Evolutionary conservation across 2,888 invertebrate species (phyloP).

Genomic region (Ernsta delagoae): DNA sequence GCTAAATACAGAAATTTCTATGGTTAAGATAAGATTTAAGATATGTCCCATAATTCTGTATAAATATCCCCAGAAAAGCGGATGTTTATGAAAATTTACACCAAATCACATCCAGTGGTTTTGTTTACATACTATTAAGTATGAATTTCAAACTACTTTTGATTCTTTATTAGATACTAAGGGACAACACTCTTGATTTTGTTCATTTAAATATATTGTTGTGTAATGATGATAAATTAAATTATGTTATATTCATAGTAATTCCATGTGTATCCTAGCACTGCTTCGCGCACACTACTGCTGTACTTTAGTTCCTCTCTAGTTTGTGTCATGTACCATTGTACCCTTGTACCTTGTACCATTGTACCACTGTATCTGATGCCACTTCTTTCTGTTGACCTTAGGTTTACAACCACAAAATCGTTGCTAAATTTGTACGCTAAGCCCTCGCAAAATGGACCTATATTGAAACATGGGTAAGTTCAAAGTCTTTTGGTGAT

Average conservation of each 20-base stretch:
- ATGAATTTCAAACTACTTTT: too few relatives aligned
- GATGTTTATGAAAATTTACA: too few relatives aligned
- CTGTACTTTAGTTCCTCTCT: slow-evolving; percentile 13
- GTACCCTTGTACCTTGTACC: slow-evolving; percentile 12
- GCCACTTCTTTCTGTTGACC: slow-evolving; percentile 59
- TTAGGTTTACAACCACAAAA: slow-evolving; percentile 89
- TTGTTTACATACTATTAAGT: too few relatives aligned
- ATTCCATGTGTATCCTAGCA: slow-evolving; percentile 16
- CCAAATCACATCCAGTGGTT: too few relatives aligned
- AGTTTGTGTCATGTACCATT: slow-evolving; percentile 14
- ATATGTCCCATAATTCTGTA: too few relatives aligned
- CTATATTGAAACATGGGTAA: slow-evolving; percentile 89
- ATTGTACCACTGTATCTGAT: slow-evolving; percentile 29
- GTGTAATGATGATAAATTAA: background rate
- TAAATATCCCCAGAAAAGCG: too few relatives aligned
- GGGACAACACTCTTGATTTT: background rate
- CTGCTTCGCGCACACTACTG: slow-evolving; percentile 17
- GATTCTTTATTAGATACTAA: too few relatives aligned
- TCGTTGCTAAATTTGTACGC: slow-evolving; percentile 89
- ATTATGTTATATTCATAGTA: background rate
- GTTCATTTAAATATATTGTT: background rate
- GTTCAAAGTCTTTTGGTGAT: slow-evolving; percentile 54
- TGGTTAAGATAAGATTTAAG: too few relatives aligned
- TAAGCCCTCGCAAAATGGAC: slow-evolving; percentile 86
- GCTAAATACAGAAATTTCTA: too few relatives aligned